Conservation (phyloP, 35 echinoderm and acorn worm genomes). For the Acanthaster planci region DNA sequence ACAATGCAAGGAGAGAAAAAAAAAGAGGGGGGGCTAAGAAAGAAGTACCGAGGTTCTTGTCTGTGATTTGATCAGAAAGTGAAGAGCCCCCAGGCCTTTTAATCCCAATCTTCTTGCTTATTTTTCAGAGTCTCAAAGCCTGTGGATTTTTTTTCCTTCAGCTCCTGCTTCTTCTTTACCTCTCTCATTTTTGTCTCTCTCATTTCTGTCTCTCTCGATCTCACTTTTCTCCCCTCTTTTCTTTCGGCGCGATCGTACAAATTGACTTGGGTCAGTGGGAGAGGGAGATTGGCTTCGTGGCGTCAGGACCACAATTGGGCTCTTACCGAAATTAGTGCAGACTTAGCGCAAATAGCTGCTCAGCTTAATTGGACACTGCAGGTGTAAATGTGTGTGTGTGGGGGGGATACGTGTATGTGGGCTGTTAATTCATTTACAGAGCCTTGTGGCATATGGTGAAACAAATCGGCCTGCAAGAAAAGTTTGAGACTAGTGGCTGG, state of each 20-base stretch:
- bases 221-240: no score
- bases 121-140: slow-evolving; percentile 19
- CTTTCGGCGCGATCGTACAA: no score
- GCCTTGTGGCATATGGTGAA: slow-evolving; percentile 17
- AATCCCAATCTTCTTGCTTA: slow-evolving; percentile 29
- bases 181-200: not conserved
- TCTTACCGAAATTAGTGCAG: slow-evolving; percentile 31
- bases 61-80: slow-evolving; percentile 31
- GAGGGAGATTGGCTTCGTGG: not conserved
- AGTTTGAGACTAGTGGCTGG: not conserved
- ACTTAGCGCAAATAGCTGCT: slow-evolving; percentile 16
- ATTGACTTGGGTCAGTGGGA: not conserved
- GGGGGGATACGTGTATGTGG: not conserved
- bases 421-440: not conserved
- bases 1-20: not conserved
- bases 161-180: not conserved
- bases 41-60: not conserved
- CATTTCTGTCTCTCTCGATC: not conserved
- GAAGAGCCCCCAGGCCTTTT: slow-evolving; percentile 17
- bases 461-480: not conserved
- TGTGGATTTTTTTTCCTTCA: not conserved
- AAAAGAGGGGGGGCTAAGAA: not conserved
- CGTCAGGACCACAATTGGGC: slow-evolving; percentile 7
- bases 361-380: slow-evolving; percentile 15
- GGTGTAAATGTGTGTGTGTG: not conserved